A percentile compares a stretch with the other conserved stretches of the same genome.
These are phyloP conservation scores for Drosophila mayaguana DNA, from an alignment of 2,888 invertebrate genomes.

Conservation along the genomic window DNA sequence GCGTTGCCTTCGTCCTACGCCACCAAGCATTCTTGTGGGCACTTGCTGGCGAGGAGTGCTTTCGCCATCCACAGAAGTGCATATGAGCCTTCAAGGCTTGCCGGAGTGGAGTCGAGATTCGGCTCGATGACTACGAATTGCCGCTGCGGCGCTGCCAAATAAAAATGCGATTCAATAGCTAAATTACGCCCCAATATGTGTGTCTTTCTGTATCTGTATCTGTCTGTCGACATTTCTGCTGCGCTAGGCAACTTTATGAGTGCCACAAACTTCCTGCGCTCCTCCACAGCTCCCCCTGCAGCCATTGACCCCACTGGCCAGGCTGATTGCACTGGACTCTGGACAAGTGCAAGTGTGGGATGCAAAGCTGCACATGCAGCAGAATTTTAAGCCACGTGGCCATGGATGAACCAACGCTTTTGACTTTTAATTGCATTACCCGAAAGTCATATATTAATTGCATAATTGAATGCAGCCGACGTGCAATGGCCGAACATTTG, in stretches of 20 bases:
- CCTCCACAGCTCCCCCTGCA: constrained; percentile 8
- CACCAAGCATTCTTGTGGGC: constrained; percentile 8
- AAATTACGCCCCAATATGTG: constrained; percentile 65
- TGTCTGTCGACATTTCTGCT: constrained; percentile 65
- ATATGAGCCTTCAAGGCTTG: constrained; percentile 12
- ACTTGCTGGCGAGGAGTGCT: constrained; percentile 52
- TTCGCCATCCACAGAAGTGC: constrained; percentile 44
- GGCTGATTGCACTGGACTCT: constrained; percentile 63
- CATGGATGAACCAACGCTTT: constrained; percentile 57
- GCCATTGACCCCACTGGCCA: constrained; percentile 16
- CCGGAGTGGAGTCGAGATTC: constrained; percentile 2
- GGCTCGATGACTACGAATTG: constrained; percentile 25
- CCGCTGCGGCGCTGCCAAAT: constrained; percentile 39
- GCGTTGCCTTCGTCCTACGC: constrained; percentile 52
- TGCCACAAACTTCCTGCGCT: constrained; percentile 39
- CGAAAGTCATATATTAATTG: constrained; percentile 81
- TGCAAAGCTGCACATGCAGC: constrained; percentile 66
- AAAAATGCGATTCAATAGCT: constrained; percentile 78
- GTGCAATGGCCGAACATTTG: constrained; percentile 35
- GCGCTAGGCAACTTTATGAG: constrained; percentile 74
- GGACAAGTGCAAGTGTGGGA: constrained; percentile 18
- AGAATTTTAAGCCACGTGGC: constrained; percentile 46
- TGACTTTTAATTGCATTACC: constrained; percentile 82
- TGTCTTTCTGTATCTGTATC: constrained; percentile 8
- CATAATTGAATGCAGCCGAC: constrained; percentile 67